Percentiles rank a stretch among this genome's conserved stretches.
Evolutionary conservation across 2,797 vertebrate genomes (phyloP).

Genomic region (Chiloscyllium punctatum): DNA sequence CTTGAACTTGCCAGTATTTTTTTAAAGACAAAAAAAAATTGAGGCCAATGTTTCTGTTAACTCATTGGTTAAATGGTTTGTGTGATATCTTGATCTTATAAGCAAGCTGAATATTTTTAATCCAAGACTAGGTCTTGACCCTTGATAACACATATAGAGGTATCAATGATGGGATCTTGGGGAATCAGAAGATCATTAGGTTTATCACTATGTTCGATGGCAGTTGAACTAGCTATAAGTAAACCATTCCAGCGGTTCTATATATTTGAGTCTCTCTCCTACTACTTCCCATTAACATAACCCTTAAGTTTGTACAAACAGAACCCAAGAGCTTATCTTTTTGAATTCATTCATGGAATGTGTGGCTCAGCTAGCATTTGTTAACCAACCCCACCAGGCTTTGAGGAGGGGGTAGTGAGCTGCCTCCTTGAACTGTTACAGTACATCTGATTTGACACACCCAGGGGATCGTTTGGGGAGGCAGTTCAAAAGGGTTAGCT

Average conservation of each 20-base stretch:
- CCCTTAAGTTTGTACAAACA: neutral
- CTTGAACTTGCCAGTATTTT: neutral
- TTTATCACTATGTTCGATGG: neutral
- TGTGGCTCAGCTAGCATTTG: neutral
- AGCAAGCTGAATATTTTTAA: neutral
- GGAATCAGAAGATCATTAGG: neutral
- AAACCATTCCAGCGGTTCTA: neutral
- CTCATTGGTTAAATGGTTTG: neutral
- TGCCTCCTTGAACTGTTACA: neutral
- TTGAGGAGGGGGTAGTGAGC: neutral
- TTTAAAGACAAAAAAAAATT: neutral
- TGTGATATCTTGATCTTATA: neutral
- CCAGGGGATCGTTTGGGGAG: no score
- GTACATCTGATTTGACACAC: neutral
- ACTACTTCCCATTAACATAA: neutral
- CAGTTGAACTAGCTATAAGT: neutral
- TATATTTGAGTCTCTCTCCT: neutral
- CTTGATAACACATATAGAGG: neutral
- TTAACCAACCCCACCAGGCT: neutral
- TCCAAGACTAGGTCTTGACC: neutral
- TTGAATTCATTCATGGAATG: neutral
- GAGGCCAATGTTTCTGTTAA: neutral
- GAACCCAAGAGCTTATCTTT: neutral
- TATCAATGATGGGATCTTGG: neutral
- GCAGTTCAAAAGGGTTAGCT: neutral